Conservation (phyloP, 1,140 invertebrate species). For the Trachymyrmex cornetzi region DNA sequence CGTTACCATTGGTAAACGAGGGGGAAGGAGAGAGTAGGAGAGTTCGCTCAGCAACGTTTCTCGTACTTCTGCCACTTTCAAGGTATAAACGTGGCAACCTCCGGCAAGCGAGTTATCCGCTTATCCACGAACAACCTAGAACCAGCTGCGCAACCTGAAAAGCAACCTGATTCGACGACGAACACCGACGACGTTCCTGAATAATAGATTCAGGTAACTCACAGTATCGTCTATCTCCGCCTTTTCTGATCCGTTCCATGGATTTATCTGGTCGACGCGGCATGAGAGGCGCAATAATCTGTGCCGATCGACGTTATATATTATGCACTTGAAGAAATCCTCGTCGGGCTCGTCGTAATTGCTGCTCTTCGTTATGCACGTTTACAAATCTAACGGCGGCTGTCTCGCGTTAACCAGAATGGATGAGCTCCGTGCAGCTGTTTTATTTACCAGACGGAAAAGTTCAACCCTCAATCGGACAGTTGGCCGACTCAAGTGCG, state of each 20-base stretch:
- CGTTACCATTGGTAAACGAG: conserved; percentile 52
- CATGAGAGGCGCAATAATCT: conserved; percentile 47
- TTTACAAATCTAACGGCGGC: conserved; percentile 13
- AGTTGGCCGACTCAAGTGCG: conserved; percentile 43
- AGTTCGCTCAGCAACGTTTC: neutral
- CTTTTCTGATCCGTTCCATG: neutral
- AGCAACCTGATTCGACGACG: conserved; percentile 28
- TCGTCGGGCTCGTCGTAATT: conserved; percentile 56
- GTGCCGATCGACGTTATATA: conserved; percentile 63
- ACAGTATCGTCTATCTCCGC: conserved; percentile 14
- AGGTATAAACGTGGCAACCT: conserved; percentile 35
- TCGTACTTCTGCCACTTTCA: conserved; percentile 16
- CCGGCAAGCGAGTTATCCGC: conserved; percentile 47
- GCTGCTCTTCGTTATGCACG: conserved; percentile 65
- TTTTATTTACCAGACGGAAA: conserved; percentile 66
- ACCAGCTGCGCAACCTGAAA: conserved; percentile 52
- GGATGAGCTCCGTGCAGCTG: conserved; percentile 31
- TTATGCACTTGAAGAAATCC: conserved; percentile 59
- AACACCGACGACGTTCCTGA: conserved; percentile 61
- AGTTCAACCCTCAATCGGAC: conserved; percentile 36
- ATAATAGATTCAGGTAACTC: conserved; percentile 71
- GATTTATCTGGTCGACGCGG: neutral
- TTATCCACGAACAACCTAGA: conserved; percentile 32
- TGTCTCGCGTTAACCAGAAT: conserved; percentile 48
- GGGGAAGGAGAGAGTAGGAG: neutral